phyloP scores from a whole-genome alignment of 2,888 invertebrate genomes.

The Leptothorax acervorum region DNA sequence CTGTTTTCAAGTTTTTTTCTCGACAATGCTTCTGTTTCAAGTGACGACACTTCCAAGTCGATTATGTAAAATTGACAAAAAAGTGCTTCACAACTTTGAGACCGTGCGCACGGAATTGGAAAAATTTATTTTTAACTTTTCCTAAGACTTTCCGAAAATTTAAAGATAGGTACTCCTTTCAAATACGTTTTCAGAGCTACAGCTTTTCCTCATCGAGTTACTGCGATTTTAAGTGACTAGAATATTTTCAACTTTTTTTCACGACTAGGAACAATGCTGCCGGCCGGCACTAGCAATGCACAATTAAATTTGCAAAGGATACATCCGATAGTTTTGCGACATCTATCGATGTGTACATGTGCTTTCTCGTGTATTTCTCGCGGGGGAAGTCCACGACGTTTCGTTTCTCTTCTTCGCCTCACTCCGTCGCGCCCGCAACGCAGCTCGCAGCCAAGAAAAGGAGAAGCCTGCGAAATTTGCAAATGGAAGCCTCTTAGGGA shows the following conservation, averaged over 20 bases:
- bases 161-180: neutral
- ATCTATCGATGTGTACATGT: neutral
- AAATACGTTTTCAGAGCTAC: neutral
- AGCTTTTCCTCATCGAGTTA: neutral
- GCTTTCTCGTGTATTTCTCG: neutral
- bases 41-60: neutral
- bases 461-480: slow-evolving; percentile 39
- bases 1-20: neutral
- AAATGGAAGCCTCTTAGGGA: slow-evolving; percentile 52
- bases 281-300: neutral
- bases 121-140: neutral
- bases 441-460: slow-evolving; percentile 17
- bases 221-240: neutral
- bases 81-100: neutral
- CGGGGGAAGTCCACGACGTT: slow-evolving; percentile 30
- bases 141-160: neutral
- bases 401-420: neutral
- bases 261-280: neutral
- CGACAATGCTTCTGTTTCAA: neutral
- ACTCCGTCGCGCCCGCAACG: neutral
- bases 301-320: slow-evolving; percentile 27
- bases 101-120: neutral
- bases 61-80: slow-evolving; percentile 6
- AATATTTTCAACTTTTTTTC: neutral
- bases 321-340: neutral